Base-by-base conservation (phyloP, 1,140 invertebrate species). In the Gonatopus flavifemur region DNA sequence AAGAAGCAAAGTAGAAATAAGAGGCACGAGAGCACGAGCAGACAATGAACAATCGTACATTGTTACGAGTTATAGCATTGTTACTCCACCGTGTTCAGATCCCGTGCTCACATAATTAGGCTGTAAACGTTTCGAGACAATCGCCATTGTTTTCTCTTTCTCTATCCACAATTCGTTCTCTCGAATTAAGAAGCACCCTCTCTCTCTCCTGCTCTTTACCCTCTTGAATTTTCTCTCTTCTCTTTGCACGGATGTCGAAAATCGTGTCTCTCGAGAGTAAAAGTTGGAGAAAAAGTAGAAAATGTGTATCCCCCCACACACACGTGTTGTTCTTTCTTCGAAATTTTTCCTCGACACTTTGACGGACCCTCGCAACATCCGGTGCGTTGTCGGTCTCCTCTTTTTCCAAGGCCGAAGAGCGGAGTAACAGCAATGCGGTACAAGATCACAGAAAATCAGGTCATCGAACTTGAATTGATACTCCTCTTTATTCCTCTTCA, bases 31-130 rank as follows among this genome's bases (percentile, higher is more conserved):
- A 51, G 61, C 59, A 57, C 51, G 47, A 52, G 44, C 60, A 64
- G 66, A 78, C 76, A 78, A 78, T 78, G 75, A 77, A 78, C 76
- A 78, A 78, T 77, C 64, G 76, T 76, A 78, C 75, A 78, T 78
- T 78, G 76, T 78, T 78, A 75, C 69, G 72, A 75, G 74, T 76
- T 76, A 76, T 76, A 73, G 74, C 69, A 78, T 78, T 78, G 76
- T 78, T 78, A 75, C 71, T 70, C 62, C 72, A 74, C 69, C 66
- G 60, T 66, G 65, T 61, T 62, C 48, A 58, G 50, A 55, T 35
- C 66, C 66, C 69, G 66, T 77, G 74, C 77, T 78, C 76, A 78
- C 76, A 78, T 78, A 77, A 78, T 78, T 78, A 78, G 76, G 70
- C 74, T 76, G 74, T 77, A 78, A 78, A 77, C 72, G 76, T 74